Base-by-base conservation (phyloP, 2,113 vertebrate genomes). In the Helogale parvula region DNA sequence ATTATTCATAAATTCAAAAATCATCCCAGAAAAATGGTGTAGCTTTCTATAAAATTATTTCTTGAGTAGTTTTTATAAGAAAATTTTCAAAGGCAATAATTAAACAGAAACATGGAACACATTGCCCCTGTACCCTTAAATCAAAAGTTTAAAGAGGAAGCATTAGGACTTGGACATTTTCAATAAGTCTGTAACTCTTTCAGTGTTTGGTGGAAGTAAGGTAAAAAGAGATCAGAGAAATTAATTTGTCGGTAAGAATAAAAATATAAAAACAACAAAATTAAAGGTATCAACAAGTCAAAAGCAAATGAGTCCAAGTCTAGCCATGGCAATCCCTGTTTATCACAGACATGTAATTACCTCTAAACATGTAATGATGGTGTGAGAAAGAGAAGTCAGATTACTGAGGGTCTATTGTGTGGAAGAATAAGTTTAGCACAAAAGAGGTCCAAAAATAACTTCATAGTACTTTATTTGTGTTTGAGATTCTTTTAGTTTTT, bases 311-410 rank as follows among this genome's bases (percentile, higher is more conserved):
- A 96, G 83, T 69, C 63, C 60, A 84, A 85, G 95, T 97, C 97
- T 97, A 97, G 90, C 81, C 97, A 88, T 68, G 81, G 95, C 72
- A 96, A 97, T 93, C 21, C 25, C 50, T 88, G 16, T 74, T 93
- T 94, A 85, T 95, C 76, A 88, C 15, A 98, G 96, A 97, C 93
- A 87, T 96, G 96, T 97, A 98, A 98, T 98, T 97, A 98, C 27
- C 74, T 95, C 85, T 66, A n/a, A 83, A 87, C n/a, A 5, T 52
- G 10, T 97, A 98, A 98, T 98, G 72, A 95, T 19, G 63, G 93
- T 89, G 21, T 95, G 63, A 88, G 90, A 91, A 91, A 94, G 57
- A 74, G 65, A 88, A 52, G 27, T 10, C 81, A 88, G 84, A 96
- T 96, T 68, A 86, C 92, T 76, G 47, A 80, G 47, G 45, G 16